Conservation (phyloP, 2,888 invertebrate genomes). For the Pinctada fucata region DNA sequence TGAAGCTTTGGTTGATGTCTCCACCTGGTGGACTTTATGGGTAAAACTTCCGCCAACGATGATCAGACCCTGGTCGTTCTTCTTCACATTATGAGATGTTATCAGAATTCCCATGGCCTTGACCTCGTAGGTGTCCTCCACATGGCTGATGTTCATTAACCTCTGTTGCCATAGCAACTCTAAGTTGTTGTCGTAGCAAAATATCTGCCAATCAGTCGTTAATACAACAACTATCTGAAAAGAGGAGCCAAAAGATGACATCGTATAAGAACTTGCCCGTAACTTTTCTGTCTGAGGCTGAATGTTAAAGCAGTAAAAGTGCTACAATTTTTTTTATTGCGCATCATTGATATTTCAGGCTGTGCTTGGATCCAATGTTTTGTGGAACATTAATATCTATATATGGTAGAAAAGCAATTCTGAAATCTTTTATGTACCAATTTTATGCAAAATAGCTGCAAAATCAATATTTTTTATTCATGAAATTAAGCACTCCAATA, state of each 20-base stretch:
- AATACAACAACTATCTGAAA: slow-evolving; percentile 71
- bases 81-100: slow-evolving; percentile 66
- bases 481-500: too few species aligned
- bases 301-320: too few species aligned
- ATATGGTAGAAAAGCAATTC: too few species aligned
- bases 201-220: slow-evolving; percentile 71
- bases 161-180: slow-evolving; percentile 67
- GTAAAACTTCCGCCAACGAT: slow-evolving; percentile 71
- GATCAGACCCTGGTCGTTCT: slow-evolving; percentile 67
- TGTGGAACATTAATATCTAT: too few species aligned
- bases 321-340: too few species aligned
- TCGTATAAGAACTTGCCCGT: background rate
- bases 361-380: too few species aligned
- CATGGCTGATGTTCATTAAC: slow-evolving; percentile 57
- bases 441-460: too few species aligned
- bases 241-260: background rate
- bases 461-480: too few species aligned
- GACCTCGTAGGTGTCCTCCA: slow-evolving; percentile 60
- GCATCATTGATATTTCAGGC: too few species aligned
- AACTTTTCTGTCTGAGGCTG: background rate
- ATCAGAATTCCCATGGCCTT: slow-evolving; percentile 70
- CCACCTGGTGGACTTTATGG: slow-evolving; percentile 55
- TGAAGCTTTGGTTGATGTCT: background rate
- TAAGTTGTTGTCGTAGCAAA: slow-evolving; percentile 68
- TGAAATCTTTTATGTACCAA: too few species aligned